Percentiles rank a stretch among this genome's conserved stretches.
These are phyloP conservation scores for Oscheius sp. DNA, from an alignment of 2,888 invertebrate genomes.

Conservation along the genomic window DNA sequence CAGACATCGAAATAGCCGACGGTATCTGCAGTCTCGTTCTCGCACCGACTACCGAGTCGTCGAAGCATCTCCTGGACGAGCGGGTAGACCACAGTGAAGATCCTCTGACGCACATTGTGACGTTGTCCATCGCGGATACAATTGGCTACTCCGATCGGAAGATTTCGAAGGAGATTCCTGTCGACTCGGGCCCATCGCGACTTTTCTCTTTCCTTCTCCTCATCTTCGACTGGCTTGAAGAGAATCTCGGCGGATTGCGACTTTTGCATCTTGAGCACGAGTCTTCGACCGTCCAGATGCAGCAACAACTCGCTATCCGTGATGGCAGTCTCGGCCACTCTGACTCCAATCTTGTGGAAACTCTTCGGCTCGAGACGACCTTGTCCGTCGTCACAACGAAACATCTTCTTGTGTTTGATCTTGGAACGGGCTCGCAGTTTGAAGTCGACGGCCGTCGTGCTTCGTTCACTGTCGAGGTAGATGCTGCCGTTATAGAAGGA, in stretches of 20 bases:
- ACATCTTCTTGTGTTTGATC: neutral
- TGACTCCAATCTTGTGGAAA: neutral
- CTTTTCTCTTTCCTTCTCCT: neutral
- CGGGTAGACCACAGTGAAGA: neutral
- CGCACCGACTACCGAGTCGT: neutral
- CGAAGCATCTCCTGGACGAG: constrained; percentile 7
- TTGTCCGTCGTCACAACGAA: neutral
- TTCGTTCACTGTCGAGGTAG: neutral
- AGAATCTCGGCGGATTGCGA: neutral
- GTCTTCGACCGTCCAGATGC: neutral
- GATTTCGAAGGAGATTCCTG: neutral
- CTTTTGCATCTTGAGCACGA: neutral
- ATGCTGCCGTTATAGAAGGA: neutral
- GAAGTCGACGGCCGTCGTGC: neutral
- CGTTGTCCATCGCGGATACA: constrained; percentile 6
- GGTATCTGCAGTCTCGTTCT: neutral
- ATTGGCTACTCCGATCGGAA: constrained; percentile 1
- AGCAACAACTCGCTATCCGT: neutral
- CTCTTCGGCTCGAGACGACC: neutral
- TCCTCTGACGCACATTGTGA: neutral
- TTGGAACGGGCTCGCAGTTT: neutral
- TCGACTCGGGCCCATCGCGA: constrained; percentile 8
- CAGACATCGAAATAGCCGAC: neutral
- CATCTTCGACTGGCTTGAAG: neutral
- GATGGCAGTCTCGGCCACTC: neutral